Evolutionary conservation across 2,797 vertebrate genomes (phyloP).

Genomic region (Betta splendens): DNA sequence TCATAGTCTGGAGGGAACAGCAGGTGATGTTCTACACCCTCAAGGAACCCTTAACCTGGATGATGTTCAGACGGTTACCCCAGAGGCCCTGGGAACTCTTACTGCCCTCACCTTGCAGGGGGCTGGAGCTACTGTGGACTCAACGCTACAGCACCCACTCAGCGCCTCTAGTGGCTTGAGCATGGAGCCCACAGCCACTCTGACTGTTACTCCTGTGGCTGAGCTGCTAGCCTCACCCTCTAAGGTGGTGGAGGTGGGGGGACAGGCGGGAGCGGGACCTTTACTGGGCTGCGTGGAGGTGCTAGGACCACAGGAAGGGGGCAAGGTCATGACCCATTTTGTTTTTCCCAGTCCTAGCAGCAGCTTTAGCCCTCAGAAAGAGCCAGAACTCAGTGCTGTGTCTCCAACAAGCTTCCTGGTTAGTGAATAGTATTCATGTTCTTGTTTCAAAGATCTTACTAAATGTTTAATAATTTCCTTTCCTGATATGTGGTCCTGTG

Average conservation of each 20-base stretch:
- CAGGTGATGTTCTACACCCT: constrained; percentile 86
- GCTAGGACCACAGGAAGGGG: constrained; percentile 82
- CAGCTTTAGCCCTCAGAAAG: constrained; percentile 86
- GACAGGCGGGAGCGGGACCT: constrained; percentile 64
- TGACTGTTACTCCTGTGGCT: constrained; percentile 71
- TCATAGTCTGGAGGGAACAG: constrained; percentile 85
- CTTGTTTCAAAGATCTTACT: too few relatives aligned
- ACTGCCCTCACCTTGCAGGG: constrained; percentile 85
- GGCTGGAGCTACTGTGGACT: constrained; percentile 66
- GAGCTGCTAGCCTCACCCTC: constrained; percentile 83
- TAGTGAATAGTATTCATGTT: too few relatives aligned
- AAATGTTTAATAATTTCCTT: not conserved
- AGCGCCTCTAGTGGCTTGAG: constrained; percentile 82
- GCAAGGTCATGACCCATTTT: constrained; percentile 86
- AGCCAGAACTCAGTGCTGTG: constrained; percentile 80
- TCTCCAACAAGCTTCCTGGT: constrained; percentile 89
- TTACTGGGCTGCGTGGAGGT: constrained; percentile 82
- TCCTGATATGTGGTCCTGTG: not conserved
- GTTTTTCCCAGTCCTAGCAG: constrained; percentile 83
- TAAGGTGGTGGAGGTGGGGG: constrained; percentile 80
- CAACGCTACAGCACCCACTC: constrained; percentile 79
- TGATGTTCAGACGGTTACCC: constrained; percentile 88
- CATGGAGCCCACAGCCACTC: constrained; percentile 71
- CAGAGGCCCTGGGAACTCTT: constrained; percentile 87
- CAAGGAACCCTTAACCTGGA: constrained; percentile 88